Evolutionary conservation across 2,113 vertebrate genomes (phyloP), one percentile per base, ranked within the genome.

Genomic region (Catharus bicknelli): DNA sequence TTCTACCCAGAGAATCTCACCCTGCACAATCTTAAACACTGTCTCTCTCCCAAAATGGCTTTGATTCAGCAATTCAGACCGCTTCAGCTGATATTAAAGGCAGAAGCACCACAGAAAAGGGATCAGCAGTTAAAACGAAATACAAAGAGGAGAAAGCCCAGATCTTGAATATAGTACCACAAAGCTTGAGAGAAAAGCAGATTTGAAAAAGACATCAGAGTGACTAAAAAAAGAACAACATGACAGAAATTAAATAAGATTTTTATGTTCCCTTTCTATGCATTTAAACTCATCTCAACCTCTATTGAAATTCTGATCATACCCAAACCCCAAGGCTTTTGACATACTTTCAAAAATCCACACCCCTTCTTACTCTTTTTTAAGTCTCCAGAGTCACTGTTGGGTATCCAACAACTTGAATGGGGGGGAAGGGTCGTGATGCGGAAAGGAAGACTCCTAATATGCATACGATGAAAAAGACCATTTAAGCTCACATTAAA

Each of bases 231-330:
- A 97, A 97, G 95, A 97, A 97, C 94, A 98, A 98, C 97, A 98
- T 97, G 98, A 98, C 97, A 98, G 97, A 98, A 98, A 99, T 98
- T 98, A 98, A 98, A 98, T 94, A 98, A 97, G 97, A 98, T 98
- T 98, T 98, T 97, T 97, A 97, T 98, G 97, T 98, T 98, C 95
- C 83, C 97, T 95, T 98, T 98, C 97, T 96, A 97, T 97, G 97
- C 95, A 98, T 98, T 98, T 97, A 98, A 97, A 98, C 97, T 98
- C 97, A 97, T 98, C 97, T 98, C 97, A 98, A 97, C 91, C 93
- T 97, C 94, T 94, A 98, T 97, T 99, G 98, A 99, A 98, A 99
- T 98, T 98, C 98, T 80, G 96, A 98, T 98, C 98, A 98, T 97
- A 98, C 81, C 97, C 96, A 99, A 99, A 98, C 96, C 98, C 97